Base-by-base conservation (phyloP, 2,888 invertebrate genomes). In the Coelinius sp. region DNA sequence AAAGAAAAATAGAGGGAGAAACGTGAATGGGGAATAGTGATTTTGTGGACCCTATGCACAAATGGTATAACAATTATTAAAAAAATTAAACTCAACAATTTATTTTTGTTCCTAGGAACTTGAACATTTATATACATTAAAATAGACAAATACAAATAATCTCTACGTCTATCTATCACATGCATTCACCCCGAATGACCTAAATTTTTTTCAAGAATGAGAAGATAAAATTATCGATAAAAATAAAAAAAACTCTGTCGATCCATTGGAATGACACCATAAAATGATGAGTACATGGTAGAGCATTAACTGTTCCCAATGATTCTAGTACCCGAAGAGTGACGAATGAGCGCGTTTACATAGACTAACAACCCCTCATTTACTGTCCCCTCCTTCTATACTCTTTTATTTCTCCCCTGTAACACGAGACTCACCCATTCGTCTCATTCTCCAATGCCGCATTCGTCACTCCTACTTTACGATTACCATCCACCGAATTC, bases 331-430 rank as follows among this genome's bases (percentile, higher is more conserved):
- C n/a, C 20, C 31, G 59, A 59, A 59, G 25, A 59, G 35, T 59
- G 59, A 59, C 31, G 59, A 59, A 59, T 59, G 59, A 59, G 38
- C 41, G 25, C 35, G 41, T 59, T 44, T 66, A 49, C 59, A 65
- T 71, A 44, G 52, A 72, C 53, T 65, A 64, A 68, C 64, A 52
- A 65, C 17, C 46, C 49, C 62, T 69, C 59, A 17, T 68, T 71
- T 75, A 76, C 73, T 76, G 76, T 31, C 17, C 27, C 41, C n/a
- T n/a, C n/a, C n/a, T n/a, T 22, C 56, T 65, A 67, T 2, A 69
- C 78, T 2, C 76, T 78, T 14, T 69, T 77, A 74, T 52, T 75
- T 80, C 70, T 85, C 83, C 8, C 82, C 70, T 0, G 76, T 82
- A 12, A 84, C 79, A 53, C 79, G 75, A 67, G 78, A 80, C 24